Percentiles rank a stretch among this genome's conserved stretches.
Conservation (phyloP, 2,888 invertebrate species). For the Ormia ochracea region DNA sequence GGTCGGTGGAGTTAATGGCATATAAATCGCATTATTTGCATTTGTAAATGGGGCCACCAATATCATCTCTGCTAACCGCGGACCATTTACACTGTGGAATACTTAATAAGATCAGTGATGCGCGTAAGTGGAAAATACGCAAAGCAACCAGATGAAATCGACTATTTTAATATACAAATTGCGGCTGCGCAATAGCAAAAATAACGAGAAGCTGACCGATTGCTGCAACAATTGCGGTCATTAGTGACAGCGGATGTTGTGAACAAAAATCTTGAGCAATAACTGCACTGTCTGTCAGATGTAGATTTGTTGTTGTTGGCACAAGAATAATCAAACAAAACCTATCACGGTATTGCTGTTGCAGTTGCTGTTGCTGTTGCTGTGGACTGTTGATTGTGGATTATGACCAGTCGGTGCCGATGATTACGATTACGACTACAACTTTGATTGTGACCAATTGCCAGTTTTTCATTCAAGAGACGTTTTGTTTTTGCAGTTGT, state of each 20-base stretch:
- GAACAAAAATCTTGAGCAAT: constrained; percentile 54
- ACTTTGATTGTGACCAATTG: constrained; percentile 60
- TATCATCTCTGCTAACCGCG: constrained; percentile 15
- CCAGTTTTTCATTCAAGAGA: constrained; percentile 59
- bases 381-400: not conserved
- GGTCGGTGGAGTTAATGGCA: constrained; percentile 23
- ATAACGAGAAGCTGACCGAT: too few relatives aligned
- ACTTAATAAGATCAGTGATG: constrained; percentile 47
- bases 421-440: not conserved
- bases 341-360: constrained; percentile 23
- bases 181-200: constrained; percentile 21
- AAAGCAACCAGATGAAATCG: constrained; percentile 2
- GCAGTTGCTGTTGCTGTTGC: not conserved
- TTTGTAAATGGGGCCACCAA: constrained; percentile 33
- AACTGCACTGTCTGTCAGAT: constrained; percentile 48
- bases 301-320: constrained; percentile 38
- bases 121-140: constrained; percentile 51
- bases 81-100: constrained; percentile 9
- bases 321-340: constrained; percentile 6
- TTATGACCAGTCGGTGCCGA: constrained; percentile 5
- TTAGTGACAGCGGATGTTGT: constrained; percentile 56
- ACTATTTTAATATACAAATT: constrained; percentile 42
- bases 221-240: not conserved
- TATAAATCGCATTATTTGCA: constrained; percentile 18
- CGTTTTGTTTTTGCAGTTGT: constrained; percentile 8